Percentiles rank a stretch among this genome's conserved stretches.
Evolutionary conservation across 2,797 vertebrate species (phyloP).

Genomic region (Bryconaethiops microstoma): DNA sequence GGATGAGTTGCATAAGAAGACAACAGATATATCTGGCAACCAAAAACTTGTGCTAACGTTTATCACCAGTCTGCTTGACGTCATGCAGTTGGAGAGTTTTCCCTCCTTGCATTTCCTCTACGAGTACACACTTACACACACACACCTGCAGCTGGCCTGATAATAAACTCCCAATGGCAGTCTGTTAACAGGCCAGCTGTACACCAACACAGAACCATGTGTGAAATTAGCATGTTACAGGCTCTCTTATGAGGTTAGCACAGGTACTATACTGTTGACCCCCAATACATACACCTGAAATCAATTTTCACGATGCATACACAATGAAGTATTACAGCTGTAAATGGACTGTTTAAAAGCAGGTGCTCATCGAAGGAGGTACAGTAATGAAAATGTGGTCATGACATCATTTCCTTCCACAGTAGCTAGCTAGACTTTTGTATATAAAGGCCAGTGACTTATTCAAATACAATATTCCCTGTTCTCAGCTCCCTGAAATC

Average conservation of each 20-base stretch:
- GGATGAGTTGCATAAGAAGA: neutral
- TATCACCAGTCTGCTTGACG: constrained; percentile 61
- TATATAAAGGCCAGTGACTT: constrained; percentile 12
- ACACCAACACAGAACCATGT: constrained; percentile 67
- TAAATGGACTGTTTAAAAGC: neutral
- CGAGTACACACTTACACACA: constrained; percentile 27
- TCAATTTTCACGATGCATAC: neutral
- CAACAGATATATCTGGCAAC: constrained; percentile 6
- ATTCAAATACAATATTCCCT: neutral
- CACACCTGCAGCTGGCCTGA: constrained; percentile 74
- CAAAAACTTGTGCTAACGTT: constrained; percentile 53
- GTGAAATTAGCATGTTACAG: constrained; percentile 65
- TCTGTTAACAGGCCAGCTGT: constrained; percentile 73
- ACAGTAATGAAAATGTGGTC: neutral
- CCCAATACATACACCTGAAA: constrained; percentile 25
- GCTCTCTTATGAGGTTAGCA: constrained; percentile 34
- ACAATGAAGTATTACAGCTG: constrained; percentile 5
- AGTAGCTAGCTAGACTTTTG: neutral
- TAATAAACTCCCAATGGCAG: constrained; percentile 75
- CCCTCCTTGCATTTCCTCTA: constrained; percentile 61
- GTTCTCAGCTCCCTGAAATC: neutral
- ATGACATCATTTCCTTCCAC: neutral
- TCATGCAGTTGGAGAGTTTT: constrained; percentile 61
- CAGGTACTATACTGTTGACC: constrained; percentile 8
- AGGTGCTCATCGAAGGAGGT: neutral